Conservation (phyloP, 2,888 invertebrate genomes). For the Eilema griseolum region DNA sequence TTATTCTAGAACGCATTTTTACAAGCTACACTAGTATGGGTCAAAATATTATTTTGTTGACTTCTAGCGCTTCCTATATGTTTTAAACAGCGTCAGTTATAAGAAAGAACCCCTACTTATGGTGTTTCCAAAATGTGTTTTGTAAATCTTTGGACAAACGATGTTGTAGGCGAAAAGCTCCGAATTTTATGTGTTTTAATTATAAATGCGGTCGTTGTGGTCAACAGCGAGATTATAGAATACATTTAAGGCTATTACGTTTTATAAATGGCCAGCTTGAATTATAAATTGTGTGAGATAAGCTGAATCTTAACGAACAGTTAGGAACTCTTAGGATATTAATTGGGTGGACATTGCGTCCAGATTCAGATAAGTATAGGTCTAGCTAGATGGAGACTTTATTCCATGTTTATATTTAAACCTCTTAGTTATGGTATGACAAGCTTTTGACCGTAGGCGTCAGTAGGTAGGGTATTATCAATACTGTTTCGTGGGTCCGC, state of each 20-base stretch:
- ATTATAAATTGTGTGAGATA: conserved; percentile 9
- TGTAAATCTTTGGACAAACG: neutral
- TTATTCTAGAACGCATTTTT: too few species aligned
- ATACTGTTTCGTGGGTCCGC: too few species aligned
- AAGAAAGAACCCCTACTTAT: neutral
- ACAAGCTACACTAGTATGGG: too few species aligned
- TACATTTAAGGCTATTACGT: conserved; percentile 2
- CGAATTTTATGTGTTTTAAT: conserved; percentile 3
- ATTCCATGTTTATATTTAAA: neutral
- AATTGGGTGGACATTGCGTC: neutral
- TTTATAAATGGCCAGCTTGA: conserved; percentile 1
- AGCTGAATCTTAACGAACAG: neutral
- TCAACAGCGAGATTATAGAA: conserved; percentile 2
- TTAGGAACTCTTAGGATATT: neutral
- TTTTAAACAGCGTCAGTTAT: neutral
- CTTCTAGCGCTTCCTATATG: neutral
- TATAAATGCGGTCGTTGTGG: conserved; percentile 11
- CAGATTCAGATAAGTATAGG: neutral
- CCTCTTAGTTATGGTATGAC: neutral
- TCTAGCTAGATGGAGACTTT: neutral
- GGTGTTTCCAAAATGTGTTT: neutral
- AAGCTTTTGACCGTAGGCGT: neutral
- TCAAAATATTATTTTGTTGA: neutral
- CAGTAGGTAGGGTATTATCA: too few species aligned
- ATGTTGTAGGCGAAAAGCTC: neutral